Evolutionary conservation across 2,113 vertebrate species (phyloP).

Genomic region (Leucopsar rothschildi): DNA sequence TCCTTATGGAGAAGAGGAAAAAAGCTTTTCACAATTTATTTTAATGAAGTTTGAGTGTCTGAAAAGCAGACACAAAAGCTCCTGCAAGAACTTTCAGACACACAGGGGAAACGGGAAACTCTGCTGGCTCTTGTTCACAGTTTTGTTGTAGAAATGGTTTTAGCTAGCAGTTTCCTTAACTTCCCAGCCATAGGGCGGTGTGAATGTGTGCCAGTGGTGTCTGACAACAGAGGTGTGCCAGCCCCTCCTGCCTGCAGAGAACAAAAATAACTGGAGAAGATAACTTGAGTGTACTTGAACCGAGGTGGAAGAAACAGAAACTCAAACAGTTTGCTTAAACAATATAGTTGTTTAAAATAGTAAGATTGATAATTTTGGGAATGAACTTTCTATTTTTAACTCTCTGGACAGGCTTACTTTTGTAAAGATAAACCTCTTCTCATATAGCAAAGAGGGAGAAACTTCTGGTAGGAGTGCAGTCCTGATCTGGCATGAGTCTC

Average conservation of each 20-base stretch:
- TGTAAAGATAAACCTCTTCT: neutral
- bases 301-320: neutral
- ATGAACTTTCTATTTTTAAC: neutral
- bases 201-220: neutral
- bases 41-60: neutral
- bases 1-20: neutral
- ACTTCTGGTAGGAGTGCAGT: neutral
- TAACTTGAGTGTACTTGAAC: neutral
- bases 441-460: neutral
- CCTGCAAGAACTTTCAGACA: neutral
- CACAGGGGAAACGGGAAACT: neutral
- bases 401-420: neutral
- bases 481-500: neutral
- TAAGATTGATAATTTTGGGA: neutral
- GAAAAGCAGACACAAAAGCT: neutral
- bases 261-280: conserved; percentile 18
- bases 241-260: conserved; percentile 4
- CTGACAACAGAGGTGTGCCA: conserved; percentile 31
- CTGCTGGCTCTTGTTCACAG: neutral
- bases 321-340: neutral
- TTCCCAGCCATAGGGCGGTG: neutral
- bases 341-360: neutral
- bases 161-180: neutral
- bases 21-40: neutral
- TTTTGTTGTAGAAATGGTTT: neutral